Evolutionary conservation across 2,797 vertebrate genomes (phyloP).

Genomic region (Melanotaenia boesemani): DNA sequence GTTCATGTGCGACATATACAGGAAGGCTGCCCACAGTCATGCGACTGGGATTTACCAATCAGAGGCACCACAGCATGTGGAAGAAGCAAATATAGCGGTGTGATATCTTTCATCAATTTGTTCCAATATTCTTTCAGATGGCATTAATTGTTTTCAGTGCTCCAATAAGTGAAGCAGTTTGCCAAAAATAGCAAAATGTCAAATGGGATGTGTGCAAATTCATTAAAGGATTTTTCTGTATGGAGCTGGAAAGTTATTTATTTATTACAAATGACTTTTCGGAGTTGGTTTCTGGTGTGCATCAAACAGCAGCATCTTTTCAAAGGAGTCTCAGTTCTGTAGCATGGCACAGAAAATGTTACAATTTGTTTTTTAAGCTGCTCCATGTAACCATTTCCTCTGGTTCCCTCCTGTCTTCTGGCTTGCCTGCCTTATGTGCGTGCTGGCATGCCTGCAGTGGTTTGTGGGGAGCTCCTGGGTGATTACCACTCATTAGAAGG

Average conservation of each 20-base stretch:
- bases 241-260: slow-evolving; percentile 50
- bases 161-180: slow-evolving; percentile 58
- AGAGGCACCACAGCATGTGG: slow-evolving; percentile 48
- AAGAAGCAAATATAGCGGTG: slow-evolving; percentile 50
- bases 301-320: slow-evolving; percentile 43
- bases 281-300: slow-evolving; percentile 59
- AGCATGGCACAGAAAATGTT: slow-evolving; percentile 48
- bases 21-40: slow-evolving; percentile 73
- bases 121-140: slow-evolving; percentile 43
- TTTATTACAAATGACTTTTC: slow-evolving; percentile 22
- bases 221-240: slow-evolving; percentile 47
- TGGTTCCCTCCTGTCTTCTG: slow-evolving; percentile 38
- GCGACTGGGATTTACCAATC: slow-evolving; percentile 65
- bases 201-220: slow-evolving; percentile 67
- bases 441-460: slow-evolving; percentile 72
- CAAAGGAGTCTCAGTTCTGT: slow-evolving; percentile 29
- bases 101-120: slow-evolving; percentile 46
- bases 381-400: slow-evolving; percentile 68
- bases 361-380: slow-evolving; percentile 61
- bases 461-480: slow-evolving; percentile 79
- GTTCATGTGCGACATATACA: slow-evolving; percentile 72
- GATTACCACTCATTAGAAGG: slow-evolving; percentile 83
- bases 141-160: slow-evolving; percentile 55
- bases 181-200: slow-evolving; percentile 69
- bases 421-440: slow-evolving; percentile 62